Percentiles rank a stretch among this genome's conserved stretches.
phyloP scores from a whole-genome alignment of 2,888 invertebrate genomes.

The Drosophila hamatofila region DNA sequence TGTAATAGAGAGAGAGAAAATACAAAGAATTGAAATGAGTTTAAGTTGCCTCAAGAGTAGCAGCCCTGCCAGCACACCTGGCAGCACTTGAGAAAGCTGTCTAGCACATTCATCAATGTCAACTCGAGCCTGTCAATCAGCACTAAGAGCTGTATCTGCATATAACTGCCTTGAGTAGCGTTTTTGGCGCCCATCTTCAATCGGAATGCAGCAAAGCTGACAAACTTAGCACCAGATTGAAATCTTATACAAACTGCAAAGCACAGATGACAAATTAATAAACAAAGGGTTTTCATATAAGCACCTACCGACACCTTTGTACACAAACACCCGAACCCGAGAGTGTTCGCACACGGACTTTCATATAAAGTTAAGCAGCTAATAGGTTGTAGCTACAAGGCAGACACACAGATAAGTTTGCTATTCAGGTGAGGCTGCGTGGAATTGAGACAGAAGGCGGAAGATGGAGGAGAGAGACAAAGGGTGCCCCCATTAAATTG shows the following conservation, averaged over 20 bases:
- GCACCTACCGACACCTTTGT: conserved; percentile 46
- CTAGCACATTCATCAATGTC: conserved; percentile 9
- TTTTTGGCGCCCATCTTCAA: conserved; percentile 1
- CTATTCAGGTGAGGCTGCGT: background rate
- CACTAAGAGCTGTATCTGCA: background rate
- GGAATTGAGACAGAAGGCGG: conserved; percentile 22
- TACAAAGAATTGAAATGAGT: background rate
- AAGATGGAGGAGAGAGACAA: conserved; percentile 14
- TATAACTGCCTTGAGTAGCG: background rate
- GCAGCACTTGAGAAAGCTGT: conserved; percentile 55
- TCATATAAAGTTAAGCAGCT: conserved; percentile 66
- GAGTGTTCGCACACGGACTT: conserved; percentile 13
- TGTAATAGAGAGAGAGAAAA: conserved; percentile 61
- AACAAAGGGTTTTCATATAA: conserved; percentile 66
- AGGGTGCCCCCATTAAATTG: conserved; percentile 47
- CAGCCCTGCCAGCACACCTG: conserved; percentile 12
- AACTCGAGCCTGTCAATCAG: conserved; percentile 14
- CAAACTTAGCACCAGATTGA: conserved; percentile 17
- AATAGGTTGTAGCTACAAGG: conserved; percentile 75
- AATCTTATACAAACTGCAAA: conserved; percentile 47
- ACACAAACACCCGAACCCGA: conserved; percentile 13
- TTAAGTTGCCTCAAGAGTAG: conserved; percentile 7
- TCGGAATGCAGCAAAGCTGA: conserved; percentile 3
- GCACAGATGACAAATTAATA: conserved; percentile 70
- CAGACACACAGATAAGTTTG: conserved; percentile 46